Evolutionary conservation across 2,797 vertebrate genomes (phyloP), one percentile per base, ranked within the genome.

Genomic region (Lacerta bilineata): DNA sequence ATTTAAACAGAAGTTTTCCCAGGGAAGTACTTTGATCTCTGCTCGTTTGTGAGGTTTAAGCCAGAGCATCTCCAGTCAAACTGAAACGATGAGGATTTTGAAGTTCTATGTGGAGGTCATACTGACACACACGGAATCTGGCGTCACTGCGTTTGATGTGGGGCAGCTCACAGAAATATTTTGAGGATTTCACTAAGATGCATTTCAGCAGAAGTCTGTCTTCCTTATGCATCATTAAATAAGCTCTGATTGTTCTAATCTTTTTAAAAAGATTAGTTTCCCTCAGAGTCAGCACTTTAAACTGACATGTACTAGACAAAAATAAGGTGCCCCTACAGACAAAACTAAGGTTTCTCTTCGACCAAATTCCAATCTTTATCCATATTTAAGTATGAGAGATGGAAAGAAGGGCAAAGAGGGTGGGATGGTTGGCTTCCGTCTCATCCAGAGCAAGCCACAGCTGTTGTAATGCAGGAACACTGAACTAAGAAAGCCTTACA

Each of bases 81-180:
- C 50, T 0, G 5, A 93, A 91, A 74, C 36, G 72, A 80, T 80
- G 68, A 89, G 69, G 64, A 87, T 89, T 92, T 88, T 86, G 87
- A 95, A 91, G 85, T 85, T n/a, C 69, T 66, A 68, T 41, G 88
- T 82, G 82, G 83, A 95, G 93, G 92, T 94, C 93, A 93, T 84
- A 69, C 0, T 0, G 46, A 79, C 4, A 88, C 87, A 86, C 91
- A 89, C 20, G 79, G 87, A 95, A 92, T 88, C 68, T 78, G 71
- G 36, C 75, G 83, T 90, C 75, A 1, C 3, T 59, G 90, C 80
- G 36, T 93, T 91, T 94, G 87, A 94, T 90, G 89, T 78, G 88
- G 91, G 88, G 74, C 84, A 90, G 89, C 88, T 91, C 76, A 77
- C 79, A 90, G 86, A 91, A 91, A 83, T 61, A 90, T 36, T 87